These are phyloP conservation scores for Hyperopisus bebe DNA, from an alignment of 2,113 vertebrate species.

Conservation along the genomic window DNA sequence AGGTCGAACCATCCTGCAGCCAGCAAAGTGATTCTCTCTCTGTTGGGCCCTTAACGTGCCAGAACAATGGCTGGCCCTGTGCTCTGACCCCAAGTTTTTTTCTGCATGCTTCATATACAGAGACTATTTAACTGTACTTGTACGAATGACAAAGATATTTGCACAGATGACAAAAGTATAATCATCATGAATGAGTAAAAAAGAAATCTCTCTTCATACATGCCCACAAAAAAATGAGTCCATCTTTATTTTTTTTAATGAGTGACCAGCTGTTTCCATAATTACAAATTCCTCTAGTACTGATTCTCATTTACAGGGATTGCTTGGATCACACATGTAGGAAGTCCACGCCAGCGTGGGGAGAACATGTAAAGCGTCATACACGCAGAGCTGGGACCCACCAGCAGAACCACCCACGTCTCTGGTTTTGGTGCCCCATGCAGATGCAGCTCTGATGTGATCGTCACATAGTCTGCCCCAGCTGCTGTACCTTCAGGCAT, in stretches of 20 bases:
- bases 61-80: neutral
- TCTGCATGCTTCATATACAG: neutral
- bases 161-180: neutral
- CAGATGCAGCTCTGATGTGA: neutral
- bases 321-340: neutral
- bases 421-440: neutral
- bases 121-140: neutral
- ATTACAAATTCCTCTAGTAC: neutral
- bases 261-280: neutral
- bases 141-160: neutral
- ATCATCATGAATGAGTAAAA: neutral
- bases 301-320: neutral
- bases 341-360: neutral
- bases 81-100: neutral
- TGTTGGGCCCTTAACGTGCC: neutral
- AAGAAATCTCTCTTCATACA: neutral
- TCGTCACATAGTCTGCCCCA: neutral
- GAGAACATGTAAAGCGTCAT: neutral
- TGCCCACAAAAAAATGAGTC: neutral
- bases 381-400: neutral
- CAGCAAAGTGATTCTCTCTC: neutral
- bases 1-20: neutral
- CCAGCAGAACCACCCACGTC: neutral
- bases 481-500: neutral
- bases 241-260: neutral